phyloP scores from a whole-genome alignment of 2,113 vertebrate genomes.

The Laticauda colubrina region DNA sequence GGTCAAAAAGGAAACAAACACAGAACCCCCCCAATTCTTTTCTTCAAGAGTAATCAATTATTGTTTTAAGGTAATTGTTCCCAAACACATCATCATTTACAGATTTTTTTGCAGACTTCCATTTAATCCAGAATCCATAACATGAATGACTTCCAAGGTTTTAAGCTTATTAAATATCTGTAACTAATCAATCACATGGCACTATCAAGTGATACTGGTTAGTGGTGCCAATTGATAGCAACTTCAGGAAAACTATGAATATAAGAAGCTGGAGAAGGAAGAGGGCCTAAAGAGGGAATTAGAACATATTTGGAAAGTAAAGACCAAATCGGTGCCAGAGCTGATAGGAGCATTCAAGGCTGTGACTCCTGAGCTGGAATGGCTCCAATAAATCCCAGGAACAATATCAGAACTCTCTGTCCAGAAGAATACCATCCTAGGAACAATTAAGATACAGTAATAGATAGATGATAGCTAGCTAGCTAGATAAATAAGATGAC shows the following conservation, averaged over 20 bases:
- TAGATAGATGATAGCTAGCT: too few relatives aligned
- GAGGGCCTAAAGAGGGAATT: neutral
- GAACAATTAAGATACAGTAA: neutral
- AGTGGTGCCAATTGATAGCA: neutral
- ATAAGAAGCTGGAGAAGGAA: neutral
- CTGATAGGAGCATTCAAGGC: neutral
- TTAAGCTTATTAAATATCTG: neutral
- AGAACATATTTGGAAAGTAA: neutral
- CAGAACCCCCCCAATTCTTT: neutral
- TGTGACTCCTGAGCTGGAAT: neutral
- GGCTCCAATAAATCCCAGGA: neutral
- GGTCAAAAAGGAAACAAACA: neutral
- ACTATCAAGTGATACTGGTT: neutral
- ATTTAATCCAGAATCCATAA: neutral
- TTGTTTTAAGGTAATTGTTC: neutral
- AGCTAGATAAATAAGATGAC: too few relatives aligned
- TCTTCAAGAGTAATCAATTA: neutral
- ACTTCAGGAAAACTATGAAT: neutral
- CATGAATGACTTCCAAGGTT: neutral
- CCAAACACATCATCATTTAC: neutral
- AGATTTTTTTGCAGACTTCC: neutral
- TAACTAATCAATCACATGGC: neutral
- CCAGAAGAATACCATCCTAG: neutral
- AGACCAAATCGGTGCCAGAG: neutral
- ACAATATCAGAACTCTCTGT: neutral